phyloP scores from a whole-genome alignment of 2,888 invertebrate species.

The Eupithecia pulchellata region DNA sequence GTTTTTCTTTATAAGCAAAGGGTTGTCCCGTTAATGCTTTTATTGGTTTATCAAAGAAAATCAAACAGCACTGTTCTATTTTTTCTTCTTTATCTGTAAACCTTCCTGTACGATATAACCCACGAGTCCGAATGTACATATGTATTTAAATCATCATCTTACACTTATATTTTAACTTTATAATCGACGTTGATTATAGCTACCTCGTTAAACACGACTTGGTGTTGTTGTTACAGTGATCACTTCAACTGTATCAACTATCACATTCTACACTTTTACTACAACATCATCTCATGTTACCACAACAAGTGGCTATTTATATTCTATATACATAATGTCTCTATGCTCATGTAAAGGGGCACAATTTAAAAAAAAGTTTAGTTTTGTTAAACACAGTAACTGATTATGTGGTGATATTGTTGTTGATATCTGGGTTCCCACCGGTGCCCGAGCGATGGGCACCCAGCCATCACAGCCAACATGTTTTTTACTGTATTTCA shows the following conservation, averaged over 20 bases:
- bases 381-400: slow-evolving; percentile 49
- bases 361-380: not conserved
- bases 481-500: slow-evolving; percentile 48
- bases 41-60: slow-evolving; percentile 29
- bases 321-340: not conserved
- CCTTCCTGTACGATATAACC: slow-evolving; percentile 19
- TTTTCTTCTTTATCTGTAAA: slow-evolving; percentile 29
- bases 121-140: not conserved
- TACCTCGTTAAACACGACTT: slow-evolving; percentile 49
- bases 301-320: not conserved
- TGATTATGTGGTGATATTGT: slow-evolving; percentile 44
- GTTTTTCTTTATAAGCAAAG: slow-evolving; percentile 20
- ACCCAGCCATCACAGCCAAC: slow-evolving; percentile 44
- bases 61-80: slow-evolving; percentile 15
- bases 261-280: slow-evolving; percentile 63
- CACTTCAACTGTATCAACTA: slow-evolving; percentile 46
- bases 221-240: slow-evolving; percentile 68
- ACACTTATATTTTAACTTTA: not conserved
- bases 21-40: slow-evolving; percentile 20
- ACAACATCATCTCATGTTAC: slow-evolving; percentile 51
- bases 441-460: slow-evolving; percentile 70
- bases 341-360: not conserved
- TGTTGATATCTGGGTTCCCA: slow-evolving; percentile 50
- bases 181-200: not conserved
- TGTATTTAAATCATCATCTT: not conserved